phyloP scores from a whole-genome alignment of 2,888 invertebrate genomes.

The Trissolcus japonicus region DNA sequence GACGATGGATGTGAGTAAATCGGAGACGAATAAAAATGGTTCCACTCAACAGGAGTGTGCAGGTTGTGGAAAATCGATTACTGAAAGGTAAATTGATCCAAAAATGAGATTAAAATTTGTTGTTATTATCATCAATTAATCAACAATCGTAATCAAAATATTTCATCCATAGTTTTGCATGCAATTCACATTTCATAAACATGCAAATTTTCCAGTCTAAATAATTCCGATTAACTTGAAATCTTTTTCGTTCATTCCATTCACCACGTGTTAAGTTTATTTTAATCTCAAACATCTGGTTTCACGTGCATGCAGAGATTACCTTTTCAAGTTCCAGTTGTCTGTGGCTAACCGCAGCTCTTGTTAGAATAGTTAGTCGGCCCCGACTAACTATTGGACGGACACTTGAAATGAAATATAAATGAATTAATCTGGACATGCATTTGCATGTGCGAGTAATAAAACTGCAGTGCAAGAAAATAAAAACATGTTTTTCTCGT shows the following conservation, averaged over 20 bases:
- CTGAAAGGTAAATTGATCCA: conserved; percentile 79
- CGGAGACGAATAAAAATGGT: conserved; percentile 79
- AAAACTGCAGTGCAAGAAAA: too few relatives aligned
- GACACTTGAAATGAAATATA: conserved; percentile 17
- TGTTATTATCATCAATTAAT: background rate
- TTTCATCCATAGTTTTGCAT: too few relatives aligned
- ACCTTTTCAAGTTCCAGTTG: conserved; percentile 28
- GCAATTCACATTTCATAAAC: too few relatives aligned
- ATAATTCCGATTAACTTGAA: background rate
- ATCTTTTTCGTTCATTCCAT: background rate
- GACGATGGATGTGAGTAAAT: conserved; percentile 93
- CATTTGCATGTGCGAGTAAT: too few relatives aligned
- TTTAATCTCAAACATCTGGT: conserved; percentile 19
- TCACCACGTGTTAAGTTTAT: conserved; percentile 4
- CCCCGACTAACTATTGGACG: conserved; percentile 13
- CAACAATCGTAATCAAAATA: too few relatives aligned
- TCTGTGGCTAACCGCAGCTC: conserved; percentile 25
- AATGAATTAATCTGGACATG: conserved; percentile 1
- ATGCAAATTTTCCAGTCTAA: background rate
- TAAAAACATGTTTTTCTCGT: too few relatives aligned
- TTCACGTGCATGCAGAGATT: conserved; percentile 8
- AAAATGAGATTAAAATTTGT: too few relatives aligned
- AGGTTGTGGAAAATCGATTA: conserved; percentile 95
- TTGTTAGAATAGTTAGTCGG: conserved; percentile 26
- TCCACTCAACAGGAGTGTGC: conserved; percentile 87